Evolutionary conservation across 2,888 invertebrate genomes (phyloP), one percentile per base, ranked within the genome.

Genomic region (Arctia plantaginis): DNA sequence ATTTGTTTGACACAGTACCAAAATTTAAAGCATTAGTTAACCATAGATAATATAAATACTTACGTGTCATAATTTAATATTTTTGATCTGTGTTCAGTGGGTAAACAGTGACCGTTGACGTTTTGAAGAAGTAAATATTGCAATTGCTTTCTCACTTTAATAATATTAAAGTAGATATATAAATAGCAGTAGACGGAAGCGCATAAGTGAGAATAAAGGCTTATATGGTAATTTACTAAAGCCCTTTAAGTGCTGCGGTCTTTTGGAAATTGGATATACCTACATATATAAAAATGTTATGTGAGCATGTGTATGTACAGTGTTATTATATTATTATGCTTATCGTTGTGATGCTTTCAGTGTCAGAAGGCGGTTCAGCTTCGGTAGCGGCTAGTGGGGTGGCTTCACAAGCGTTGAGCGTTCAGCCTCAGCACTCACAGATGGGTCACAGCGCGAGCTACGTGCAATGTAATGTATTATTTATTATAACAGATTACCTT

Each of bases 401-500:
- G 75, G 77, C 80, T 23, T 85, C 89, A 27, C 87, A 88, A 27
- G 85, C 86, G 1, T 80, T 88, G n/a, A 87, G 92, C 1, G 96
- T 62, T 12, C 96, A 83, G 89, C 96, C 82, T 86, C 86, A 89
- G 10, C 93, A 93, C 78, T 93, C 93, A 15, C 93, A 94, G 72
- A 88, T 95, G 85, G 94, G 96, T 7, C 97, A 97, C 85, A 97
- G 97, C 82, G 95, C 97, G 0, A 98, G 97, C 77, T 98, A 98
- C 87, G 98, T 98, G 81, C 98, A 98, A 90, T 98, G 98, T 98
- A 93, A 95, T 6, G 41, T 51, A 55, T 3, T 62, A 20, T 27
- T 41, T 55, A n/a, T 30, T 20, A 18, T 47, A 44, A 27, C 7
- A 51, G 20, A 51, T 23, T 35, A 6, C 35, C 6, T 35, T 35